Conservation (phyloP, 2,797 vertebrate species). For the Echeneis naucrates region DNA sequence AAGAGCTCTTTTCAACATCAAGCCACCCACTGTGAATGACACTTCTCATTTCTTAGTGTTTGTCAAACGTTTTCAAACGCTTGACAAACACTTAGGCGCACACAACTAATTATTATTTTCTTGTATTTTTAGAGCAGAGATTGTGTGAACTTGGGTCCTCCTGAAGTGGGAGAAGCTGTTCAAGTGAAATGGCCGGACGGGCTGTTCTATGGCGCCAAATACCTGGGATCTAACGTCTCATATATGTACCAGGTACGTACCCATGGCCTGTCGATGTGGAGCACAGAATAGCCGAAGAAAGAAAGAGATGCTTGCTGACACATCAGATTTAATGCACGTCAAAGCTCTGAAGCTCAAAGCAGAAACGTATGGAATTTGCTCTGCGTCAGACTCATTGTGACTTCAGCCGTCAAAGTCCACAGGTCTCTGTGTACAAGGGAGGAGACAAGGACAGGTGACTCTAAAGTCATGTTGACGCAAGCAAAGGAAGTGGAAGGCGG, state of each 20-base stretch:
- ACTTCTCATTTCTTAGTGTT: neutral
- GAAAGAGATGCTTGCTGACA: slow-evolving; percentile 1
- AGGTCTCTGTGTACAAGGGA: slow-evolving; percentile 15
- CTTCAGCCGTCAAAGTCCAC: slow-evolving; percentile 30
- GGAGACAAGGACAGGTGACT: slow-evolving; percentile 3
- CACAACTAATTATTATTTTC: slow-evolving; percentile 26
- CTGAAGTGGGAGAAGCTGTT: slow-evolving; percentile 92
- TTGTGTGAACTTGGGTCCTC: slow-evolving; percentile 91
- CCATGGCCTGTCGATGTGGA: neutral
- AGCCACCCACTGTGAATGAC: neutral
- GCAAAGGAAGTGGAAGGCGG: slow-evolving; percentile 43
- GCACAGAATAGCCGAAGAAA: neutral
- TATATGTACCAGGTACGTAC: slow-evolving; percentile 94
- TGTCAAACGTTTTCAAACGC: too few species aligned
- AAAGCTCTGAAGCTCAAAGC: too few species aligned
- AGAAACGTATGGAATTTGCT: slow-evolving; percentile 51
- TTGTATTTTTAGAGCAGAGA: slow-evolving; percentile 90
- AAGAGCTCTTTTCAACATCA: neutral
- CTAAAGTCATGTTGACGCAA: slow-evolving; percentile 33
- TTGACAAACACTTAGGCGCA: neutral
- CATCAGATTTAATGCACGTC: too few species aligned
- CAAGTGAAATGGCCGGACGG: slow-evolving; percentile 98
- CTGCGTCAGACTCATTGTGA: slow-evolving; percentile 29
- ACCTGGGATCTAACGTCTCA: slow-evolving; percentile 91
- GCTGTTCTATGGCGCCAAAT: slow-evolving; percentile 95